Percentiles rank a stretch among this genome's conserved stretches.
These are phyloP conservation scores for Macropodus opercularis DNA, from an alignment of 2,797 vertebrate species.

Conservation along the genomic window DNA sequence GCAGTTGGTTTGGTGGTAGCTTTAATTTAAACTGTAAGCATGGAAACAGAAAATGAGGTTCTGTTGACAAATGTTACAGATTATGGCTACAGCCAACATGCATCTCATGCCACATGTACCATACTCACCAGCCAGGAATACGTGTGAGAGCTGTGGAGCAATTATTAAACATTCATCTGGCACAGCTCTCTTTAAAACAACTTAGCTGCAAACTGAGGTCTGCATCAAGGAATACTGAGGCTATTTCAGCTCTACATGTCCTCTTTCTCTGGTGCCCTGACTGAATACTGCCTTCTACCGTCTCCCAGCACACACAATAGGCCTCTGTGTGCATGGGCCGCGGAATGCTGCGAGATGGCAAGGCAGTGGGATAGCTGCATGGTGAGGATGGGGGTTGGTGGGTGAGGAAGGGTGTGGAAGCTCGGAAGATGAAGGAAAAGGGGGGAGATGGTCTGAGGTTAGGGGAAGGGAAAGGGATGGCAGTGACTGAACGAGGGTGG, in stretches of 20 bases:
- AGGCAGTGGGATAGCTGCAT: constrained; percentile 81
- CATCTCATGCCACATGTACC: constrained; percentile 23
- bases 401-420: constrained; percentile 78
- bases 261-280: constrained; percentile 67
- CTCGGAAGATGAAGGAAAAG: constrained; percentile 59
- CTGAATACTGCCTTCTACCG: constrained; percentile 74
- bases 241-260: constrained; percentile 58
- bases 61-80: constrained; percentile 2
- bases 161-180: constrained; percentile 32
- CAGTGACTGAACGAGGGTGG: constrained; percentile 59
- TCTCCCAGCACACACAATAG: constrained; percentile 81
- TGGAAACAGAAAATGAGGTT: constrained; percentile 3
- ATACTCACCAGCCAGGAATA: constrained; percentile 1
- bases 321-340: constrained; percentile 83
- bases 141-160: constrained; percentile 10
- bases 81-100: constrained; percentile 10
- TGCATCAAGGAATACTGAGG: constrained; percentile 44
- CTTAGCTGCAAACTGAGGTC: constrained; percentile 6
- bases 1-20: not conserved
- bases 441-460: constrained; percentile 46
- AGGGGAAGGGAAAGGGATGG: constrained; percentile 73
- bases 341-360: constrained; percentile 86
- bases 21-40: too few relatives aligned
- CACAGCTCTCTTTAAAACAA: constrained; percentile 1
- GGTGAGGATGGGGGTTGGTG: constrained; percentile 82